Evolutionary conservation across 2,888 invertebrate species (phyloP).

Genomic region (Conomelus anceps): DNA sequence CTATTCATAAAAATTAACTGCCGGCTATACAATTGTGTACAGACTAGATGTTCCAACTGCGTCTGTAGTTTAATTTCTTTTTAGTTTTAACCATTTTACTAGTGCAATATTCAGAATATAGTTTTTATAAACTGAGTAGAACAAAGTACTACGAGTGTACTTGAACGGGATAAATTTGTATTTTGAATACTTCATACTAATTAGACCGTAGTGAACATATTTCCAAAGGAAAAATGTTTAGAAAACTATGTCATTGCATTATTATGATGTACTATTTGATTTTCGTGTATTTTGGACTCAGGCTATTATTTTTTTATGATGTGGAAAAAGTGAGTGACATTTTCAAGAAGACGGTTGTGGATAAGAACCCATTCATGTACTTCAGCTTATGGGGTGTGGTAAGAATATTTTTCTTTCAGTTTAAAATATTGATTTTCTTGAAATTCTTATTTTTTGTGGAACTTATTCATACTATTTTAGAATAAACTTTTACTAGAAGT

Average conservation of each 20-base stretch:
- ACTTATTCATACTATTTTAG: no score
- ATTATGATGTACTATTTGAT: neutral
- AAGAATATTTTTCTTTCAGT: neutral
- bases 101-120: no score
- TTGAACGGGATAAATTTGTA: neutral
- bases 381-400: neutral
- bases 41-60: no score
- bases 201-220: neutral
- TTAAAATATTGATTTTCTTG: neutral
- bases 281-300: neutral
- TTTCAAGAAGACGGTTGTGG: neutral
- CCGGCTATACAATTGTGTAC: no score
- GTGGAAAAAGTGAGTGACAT: neutral
- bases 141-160: no score
- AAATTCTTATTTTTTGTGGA: no score
- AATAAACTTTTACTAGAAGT: no score
- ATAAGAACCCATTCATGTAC: neutral
- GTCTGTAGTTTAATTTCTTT: no score
- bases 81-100: no score
- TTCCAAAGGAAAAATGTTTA: neutral
- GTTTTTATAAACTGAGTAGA: no score
- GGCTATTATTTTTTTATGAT: neutral
- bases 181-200: neutral
- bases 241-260: neutral
- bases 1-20: no score